These are phyloP conservation scores for Apotomis capreana DNA, from an alignment of 2,888 invertebrate genomes.

Conservation along the genomic window DNA sequence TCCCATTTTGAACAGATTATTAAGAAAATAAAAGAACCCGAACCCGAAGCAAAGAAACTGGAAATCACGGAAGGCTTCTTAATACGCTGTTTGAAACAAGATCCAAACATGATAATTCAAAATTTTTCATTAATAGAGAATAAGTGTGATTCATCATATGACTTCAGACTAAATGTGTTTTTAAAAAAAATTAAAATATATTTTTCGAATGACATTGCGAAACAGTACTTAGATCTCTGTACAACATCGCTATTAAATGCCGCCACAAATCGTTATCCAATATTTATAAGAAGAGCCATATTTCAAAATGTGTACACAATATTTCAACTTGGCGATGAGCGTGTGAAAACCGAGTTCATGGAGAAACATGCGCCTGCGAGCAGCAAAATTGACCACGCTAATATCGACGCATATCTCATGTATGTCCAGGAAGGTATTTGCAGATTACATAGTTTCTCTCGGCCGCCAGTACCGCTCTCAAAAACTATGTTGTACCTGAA, in stretches of 20 bases:
- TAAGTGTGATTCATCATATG: constrained; percentile 18
- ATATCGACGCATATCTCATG: constrained; percentile 45
- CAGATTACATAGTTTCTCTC: constrained; percentile 53
- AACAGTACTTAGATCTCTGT: constrained; percentile 53
- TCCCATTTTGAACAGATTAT: constrained; percentile 46
- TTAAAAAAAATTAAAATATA: constrained; percentile 62
- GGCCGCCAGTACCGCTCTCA: constrained; percentile 41
- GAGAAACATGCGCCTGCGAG: constrained; percentile 54
- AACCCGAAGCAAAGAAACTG: background rate
- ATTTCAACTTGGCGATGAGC: constrained; percentile 54
- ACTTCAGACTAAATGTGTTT: constrained; percentile 49
- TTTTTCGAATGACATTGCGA: constrained; percentile 58
- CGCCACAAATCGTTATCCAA: constrained; percentile 46
- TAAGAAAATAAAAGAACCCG: background rate
- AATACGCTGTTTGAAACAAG: constrained; percentile 50
- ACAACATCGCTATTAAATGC: constrained; percentile 29
- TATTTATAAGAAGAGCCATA: background rate
- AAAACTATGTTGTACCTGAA: constrained; percentile 40
- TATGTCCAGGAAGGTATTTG: constrained; percentile 61
- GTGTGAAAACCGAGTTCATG: constrained; percentile 53
- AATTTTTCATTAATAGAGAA: constrained; percentile 45
- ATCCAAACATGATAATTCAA: constrained; percentile 45
- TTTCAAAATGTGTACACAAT: constrained; percentile 53
- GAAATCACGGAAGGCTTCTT: constrained; percentile 44
- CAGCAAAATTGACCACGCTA: constrained; percentile 55